Conservation (phyloP, 2,113 vertebrate genomes). For the Chaetodon auriga region DNA sequence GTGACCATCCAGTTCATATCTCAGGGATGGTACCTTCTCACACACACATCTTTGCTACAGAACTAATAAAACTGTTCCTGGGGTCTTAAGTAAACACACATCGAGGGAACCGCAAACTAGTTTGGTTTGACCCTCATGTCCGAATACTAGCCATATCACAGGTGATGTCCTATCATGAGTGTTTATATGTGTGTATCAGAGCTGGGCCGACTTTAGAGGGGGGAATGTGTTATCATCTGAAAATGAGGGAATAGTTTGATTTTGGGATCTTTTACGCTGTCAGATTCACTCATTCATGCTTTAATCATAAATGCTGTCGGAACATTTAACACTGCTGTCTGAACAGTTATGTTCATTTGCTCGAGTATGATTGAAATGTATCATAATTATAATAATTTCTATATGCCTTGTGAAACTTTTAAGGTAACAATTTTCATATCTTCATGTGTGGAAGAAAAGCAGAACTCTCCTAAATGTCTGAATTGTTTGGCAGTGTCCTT, state of each 20-base stretch:
- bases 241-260: neutral
- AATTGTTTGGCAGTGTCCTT: neutral
- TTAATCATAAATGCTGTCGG: neutral
- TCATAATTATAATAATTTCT: neutral
- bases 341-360: neutral
- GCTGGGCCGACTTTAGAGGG: neutral
- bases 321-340: neutral
- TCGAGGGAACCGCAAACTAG: no score
- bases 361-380: neutral
- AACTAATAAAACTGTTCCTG: constrained; percentile 21
- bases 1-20: constrained; percentile 35
- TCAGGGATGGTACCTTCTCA: constrained; percentile 34
- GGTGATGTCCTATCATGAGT: neutral
- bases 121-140: neutral
- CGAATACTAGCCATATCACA: neutral
- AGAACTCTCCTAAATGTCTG: neutral
- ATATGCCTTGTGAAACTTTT: neutral
- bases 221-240: neutral
- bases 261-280: neutral
- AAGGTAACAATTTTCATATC: neutral
- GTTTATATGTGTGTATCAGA: neutral
- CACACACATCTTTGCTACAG: constrained; percentile 23
- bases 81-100: constrained; percentile 11
- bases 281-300: neutral
- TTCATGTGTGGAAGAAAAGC: neutral